Percentiles rank a stretch among this genome's conserved stretches.
These are phyloP conservation scores for Cepaea nemoralis DNA, from an alignment of 1,140 invertebrate genomes.

Conservation along the genomic window DNA sequence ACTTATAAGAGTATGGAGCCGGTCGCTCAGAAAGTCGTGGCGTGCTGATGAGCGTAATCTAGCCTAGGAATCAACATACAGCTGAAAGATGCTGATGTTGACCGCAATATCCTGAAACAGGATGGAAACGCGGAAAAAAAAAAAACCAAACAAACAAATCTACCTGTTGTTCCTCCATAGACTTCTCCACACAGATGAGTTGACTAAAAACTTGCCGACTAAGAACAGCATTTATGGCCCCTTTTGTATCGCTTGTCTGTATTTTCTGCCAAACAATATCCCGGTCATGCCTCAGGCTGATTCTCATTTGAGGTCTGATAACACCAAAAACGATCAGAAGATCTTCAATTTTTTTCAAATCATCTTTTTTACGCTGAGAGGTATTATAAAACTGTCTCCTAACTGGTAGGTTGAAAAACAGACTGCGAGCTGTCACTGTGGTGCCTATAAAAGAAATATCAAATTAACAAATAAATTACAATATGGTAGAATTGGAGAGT, in stretches of 20 bases:
- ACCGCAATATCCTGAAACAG: too few species aligned
- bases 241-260: conserved; percentile 66
- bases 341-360: conserved; percentile 76
- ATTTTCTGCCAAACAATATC: conserved; percentile 76
- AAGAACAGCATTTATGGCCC: conserved; percentile 72
- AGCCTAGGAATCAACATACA: too few species aligned
- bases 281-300: conserved; percentile 75
- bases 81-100: too few species aligned
- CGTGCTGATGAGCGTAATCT: too few species aligned
- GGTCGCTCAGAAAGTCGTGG: too few species aligned
- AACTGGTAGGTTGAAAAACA: conserved; percentile 79
- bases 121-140: too few species aligned
- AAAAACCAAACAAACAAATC: too few species aligned
- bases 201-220: conserved; percentile 72
- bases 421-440: conserved; percentile 73
- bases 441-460: conserved; percentile 75
- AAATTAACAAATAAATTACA: background rate
- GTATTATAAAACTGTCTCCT: conserved; percentile 75
- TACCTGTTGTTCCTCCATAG: conserved; percentile 18
- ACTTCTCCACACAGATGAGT: conserved; percentile 68
- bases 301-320: conserved; percentile 74
- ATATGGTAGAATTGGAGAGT: too few species aligned
- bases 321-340: conserved; percentile 75
- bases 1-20: too few species aligned
- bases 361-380: conserved; percentile 74